Base-by-base conservation (phyloP, 2,797 vertebrate species). In the Acanthornis magna region DNA sequence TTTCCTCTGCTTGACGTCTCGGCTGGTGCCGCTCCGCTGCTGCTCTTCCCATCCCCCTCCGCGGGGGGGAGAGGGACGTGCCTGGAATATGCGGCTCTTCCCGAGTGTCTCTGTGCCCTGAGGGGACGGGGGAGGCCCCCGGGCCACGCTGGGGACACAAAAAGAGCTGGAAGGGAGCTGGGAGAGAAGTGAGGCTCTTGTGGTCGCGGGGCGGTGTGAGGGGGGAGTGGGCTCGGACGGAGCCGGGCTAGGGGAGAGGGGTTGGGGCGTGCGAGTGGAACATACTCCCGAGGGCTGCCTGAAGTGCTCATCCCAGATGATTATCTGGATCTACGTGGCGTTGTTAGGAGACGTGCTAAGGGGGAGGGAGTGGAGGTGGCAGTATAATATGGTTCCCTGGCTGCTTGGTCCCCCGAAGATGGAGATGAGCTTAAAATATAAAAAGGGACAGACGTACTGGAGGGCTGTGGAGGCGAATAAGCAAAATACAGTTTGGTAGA, bases 31-130 rank as follows among this genome's bases (percentile, higher is more conserved):
- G 55, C n/a, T 78, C 32, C 27, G 89, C 58, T 80, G 57, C 70
- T 86, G 48, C 43, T 8, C 11, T 18, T 88, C 91, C 91, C 94
- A 66, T 85, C 93, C 93, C 87, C 94, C 91, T 61, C 22, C 30
- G 81, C 70, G 3, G 77, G 85, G 85, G 84, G 73, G 20, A 27
- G 85, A 76, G 91, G 68, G 85, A 96, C 96, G 95, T 96, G 95
- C 95, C 89, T 80, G 87, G 96, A 96, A 94, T 96, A 80, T 53
- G 76, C 50, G 2, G 57, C 65, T 62, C 34, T 70, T 43, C 51
- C 61, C 27, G 48, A 42, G 68, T 55, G 67, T 50, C 88, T 88
- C 61, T 36, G 40, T 80, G 79, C 76, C 82, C 83, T 16, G 61
- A 72, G 84, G 95, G 72, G 91, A 61, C 60, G 43, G 70, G 83